Conservation (phyloP, 2,888 invertebrate genomes). For the Leistus spinibarbis region DNA sequence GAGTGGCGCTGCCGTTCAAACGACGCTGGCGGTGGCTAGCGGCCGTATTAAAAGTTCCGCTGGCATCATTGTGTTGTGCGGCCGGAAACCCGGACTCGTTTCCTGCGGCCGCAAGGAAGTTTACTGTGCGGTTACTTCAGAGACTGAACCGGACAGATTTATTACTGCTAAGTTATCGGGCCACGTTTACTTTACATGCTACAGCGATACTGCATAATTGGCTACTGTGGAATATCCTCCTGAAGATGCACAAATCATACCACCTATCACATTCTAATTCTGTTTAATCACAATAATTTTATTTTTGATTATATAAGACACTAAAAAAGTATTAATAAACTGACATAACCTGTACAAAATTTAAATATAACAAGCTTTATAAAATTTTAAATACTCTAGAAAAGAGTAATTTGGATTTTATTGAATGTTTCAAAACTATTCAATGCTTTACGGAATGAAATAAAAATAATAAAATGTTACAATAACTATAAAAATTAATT, state of each 20-base stretch:
- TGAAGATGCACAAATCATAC: neutral
- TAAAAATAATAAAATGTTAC: too few species aligned
- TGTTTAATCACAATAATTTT: too few species aligned
- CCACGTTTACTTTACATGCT: neutral
- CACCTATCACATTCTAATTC: too few species aligned
- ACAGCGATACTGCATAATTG: neutral
- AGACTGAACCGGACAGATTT: slow-evolving; percentile 26
- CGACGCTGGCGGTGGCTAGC: neutral
- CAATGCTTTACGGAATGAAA: too few species aligned
- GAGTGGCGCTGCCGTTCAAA: slow-evolving; percentile 1
- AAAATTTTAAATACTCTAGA: too few species aligned
- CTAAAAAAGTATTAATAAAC: too few species aligned
- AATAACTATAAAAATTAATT: too few species aligned
- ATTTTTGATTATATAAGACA: too few species aligned
- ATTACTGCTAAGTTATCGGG: slow-evolving; percentile 1
- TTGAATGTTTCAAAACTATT: too few species aligned
- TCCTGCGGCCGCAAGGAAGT: slow-evolving; percentile 49
- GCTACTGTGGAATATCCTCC: neutral
- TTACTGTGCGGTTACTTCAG: slow-evolving; percentile 45
- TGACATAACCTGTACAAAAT: too few species aligned
- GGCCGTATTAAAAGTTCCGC: slow-evolving; percentile 14
- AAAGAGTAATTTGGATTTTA: too few species aligned
- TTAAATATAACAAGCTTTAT: too few species aligned
- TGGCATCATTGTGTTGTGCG: neutral
- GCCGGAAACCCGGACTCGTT: slow-evolving; percentile 47